A percentile compares a stretch with the other conserved stretches of the same genome.
Conservation (phyloP, 2,797 vertebrate species). For the Peromyscus eremicus region DNA sequence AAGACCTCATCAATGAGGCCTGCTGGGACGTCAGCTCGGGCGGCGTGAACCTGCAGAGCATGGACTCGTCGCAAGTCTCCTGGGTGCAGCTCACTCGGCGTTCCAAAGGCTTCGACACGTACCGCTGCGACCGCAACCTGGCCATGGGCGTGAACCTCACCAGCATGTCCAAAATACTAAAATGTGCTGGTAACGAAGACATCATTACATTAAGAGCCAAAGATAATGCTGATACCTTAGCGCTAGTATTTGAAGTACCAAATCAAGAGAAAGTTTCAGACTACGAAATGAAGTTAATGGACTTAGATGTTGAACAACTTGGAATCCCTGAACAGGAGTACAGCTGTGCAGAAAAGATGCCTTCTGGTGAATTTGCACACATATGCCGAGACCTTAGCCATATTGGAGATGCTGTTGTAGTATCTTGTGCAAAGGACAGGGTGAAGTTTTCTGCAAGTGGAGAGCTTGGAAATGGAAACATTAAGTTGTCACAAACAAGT, state of each 20-base stretch:
- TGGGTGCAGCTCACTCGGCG: slow-evolving; percentile 98
- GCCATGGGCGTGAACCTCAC: slow-evolving; percentile 98
- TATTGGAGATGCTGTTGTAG: slow-evolving; percentile 98
- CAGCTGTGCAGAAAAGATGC: slow-evolving; percentile 99
- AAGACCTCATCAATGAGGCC: slow-evolving; percentile 98
- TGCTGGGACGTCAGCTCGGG: slow-evolving; percentile 99
- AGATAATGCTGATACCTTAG: too few species aligned
- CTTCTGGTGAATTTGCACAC: slow-evolving; percentile 97
- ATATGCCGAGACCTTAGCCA: slow-evolving; percentile 98
- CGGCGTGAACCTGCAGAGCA: slow-evolving; percentile 98
- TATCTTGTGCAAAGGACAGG: slow-evolving; percentile 98
- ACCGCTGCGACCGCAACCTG: slow-evolving; percentile 98
- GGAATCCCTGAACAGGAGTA: slow-evolving; percentile 99
- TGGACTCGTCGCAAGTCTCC: slow-evolving; percentile 99
- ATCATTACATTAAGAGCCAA: too few species aligned
- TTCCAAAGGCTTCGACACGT: slow-evolving; percentile 98
- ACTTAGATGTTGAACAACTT: too few species aligned
- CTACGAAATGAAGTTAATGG: too few species aligned
- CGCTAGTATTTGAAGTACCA: too few species aligned
- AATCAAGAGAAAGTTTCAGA: too few species aligned
- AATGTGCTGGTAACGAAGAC: too few species aligned
- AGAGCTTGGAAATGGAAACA: slow-evolving; percentile 97
- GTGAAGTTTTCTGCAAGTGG: slow-evolving; percentile 98
- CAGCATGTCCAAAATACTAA: too few species aligned
- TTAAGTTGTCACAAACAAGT: slow-evolving; percentile 98